Evolutionary conservation across 1,140 invertebrate genomes (phyloP), one percentile per base, ranked within the genome.

Genomic region (Bicyclus anynana): DNA sequence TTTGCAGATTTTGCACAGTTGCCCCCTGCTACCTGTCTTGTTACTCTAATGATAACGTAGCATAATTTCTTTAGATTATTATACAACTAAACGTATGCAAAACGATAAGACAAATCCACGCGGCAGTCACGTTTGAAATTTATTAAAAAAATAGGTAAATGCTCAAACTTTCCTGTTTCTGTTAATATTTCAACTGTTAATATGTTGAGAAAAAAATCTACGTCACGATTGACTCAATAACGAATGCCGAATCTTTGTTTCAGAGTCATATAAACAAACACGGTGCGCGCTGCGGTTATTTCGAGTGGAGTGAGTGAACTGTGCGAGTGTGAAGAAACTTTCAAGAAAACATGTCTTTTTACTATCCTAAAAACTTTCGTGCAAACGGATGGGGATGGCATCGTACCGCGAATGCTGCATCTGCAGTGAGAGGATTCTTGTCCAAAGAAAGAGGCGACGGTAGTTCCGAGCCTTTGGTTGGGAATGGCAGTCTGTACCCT

Each of bases 301-400:
- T 62, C 58, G 54, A 65, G 55, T 50, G 23, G 23, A 52, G 37
- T 46, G 29, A 56, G 53, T 59, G 47, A 59, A 60, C 33, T 27
- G 38, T 49, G 18, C 33, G 27, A 12, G 42, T n/a, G 37, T 17
- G 10, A 9, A 16, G 3, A 4, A 17, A 5, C 14, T 2, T 23
- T 23, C 7, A 23, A 1, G 29, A n/a, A 33, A 44, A 29, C 53
- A 71, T 76, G 73, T 64, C 73, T 46, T 74, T 80, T 40, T 82
- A 81, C 37, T 87, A 85, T 49, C 84, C 84, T 61, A 87, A 84
- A 59, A 87, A 87, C 54, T 85, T 85, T 37, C 77, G 70, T 27
- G 82, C 84, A 35, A 84, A 85, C 27, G 84, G 84, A 2, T 87
- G 80, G 79, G 84, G 84, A 14, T 87, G 84, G 84, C 84, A 87